Conservation (phyloP, 1,140 invertebrate genomes). For the Neuroterus valhalla region DNA sequence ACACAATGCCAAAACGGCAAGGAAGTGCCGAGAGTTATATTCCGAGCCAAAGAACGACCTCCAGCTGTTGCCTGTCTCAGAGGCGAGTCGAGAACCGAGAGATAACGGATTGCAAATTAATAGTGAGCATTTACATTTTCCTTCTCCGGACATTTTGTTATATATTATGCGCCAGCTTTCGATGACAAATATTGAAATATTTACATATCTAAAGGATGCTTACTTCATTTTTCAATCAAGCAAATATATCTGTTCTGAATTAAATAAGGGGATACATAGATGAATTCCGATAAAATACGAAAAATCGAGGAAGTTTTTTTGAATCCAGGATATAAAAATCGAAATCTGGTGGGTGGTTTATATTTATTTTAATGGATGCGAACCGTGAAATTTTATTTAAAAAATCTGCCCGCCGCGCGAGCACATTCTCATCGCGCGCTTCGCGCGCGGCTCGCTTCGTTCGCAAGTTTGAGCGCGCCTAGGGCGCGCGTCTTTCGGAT, state of each 20-base stretch:
- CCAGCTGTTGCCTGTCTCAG: conserved; percentile 59
- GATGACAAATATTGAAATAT: conserved; percentile 15
- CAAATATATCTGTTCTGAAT: not conserved
- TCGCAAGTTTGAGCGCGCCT: too few species aligned
- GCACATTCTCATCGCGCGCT: too few species aligned
- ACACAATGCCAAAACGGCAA: conserved; percentile 26
- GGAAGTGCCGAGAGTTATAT: conserved; percentile 26
- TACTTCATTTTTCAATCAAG: not conserved
- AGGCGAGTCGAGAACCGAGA: conserved; percentile 37
- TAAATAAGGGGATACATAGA: not conserved
- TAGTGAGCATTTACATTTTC: conserved; percentile 65
- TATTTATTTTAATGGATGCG: too few species aligned
- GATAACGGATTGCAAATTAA: conserved; percentile 69
- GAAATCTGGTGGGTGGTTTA: too few species aligned
- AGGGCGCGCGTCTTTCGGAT: too few species aligned
- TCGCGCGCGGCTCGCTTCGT: too few species aligned
- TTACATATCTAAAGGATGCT: not conserved
- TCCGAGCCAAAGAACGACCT: conserved; percentile 34
- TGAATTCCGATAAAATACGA: too few species aligned
- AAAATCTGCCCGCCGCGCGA: too few species aligned
- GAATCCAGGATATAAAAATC: too few species aligned
- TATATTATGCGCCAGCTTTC: conserved; percentile 12
- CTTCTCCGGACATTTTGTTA: conserved; percentile 16
- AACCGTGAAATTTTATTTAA: too few species aligned
- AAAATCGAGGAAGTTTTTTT: too few species aligned